These are phyloP conservation scores for Megalops atlanticus DNA, from an alignment of 2,113 vertebrate species.

Conservation along the genomic window DNA sequence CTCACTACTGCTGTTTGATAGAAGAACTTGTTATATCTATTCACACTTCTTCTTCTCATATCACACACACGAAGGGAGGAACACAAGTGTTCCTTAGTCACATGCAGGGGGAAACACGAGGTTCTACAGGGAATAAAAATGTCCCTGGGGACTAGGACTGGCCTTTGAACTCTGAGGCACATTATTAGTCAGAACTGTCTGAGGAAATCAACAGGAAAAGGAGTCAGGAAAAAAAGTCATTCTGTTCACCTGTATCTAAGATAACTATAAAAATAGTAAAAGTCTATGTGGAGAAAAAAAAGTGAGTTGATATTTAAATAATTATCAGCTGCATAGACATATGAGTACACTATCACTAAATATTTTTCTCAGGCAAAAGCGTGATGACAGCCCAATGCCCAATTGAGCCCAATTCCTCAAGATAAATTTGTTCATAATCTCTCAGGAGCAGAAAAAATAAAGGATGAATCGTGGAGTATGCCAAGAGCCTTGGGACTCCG, in stretches of 20 bases:
- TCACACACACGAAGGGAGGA: background rate
- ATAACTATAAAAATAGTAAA: background rate
- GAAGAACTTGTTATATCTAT: background rate
- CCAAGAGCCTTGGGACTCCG: background rate
- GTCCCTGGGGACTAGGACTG: background rate
- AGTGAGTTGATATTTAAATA: background rate
- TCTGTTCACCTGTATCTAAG: background rate
- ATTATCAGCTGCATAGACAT: background rate
- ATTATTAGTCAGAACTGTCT: background rate
- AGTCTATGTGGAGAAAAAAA: background rate
- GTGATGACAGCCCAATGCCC: no score
- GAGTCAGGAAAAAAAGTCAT: background rate
- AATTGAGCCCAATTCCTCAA: no score
- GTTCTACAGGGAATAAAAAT: background rate
- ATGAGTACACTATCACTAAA: background rate
- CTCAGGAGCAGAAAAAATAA: no score
- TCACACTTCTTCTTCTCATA: slow-evolving; percentile 1
- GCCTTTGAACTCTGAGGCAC: background rate
- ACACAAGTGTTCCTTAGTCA: slow-evolving; percentile 17
- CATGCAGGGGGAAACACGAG: slow-evolving; percentile 24
- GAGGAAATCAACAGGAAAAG: background rate
- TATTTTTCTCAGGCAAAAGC: background rate
- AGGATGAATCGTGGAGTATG: background rate
- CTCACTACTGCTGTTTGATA: background rate
- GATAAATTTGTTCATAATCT: no score